Base-by-base conservation (phyloP, 2,888 invertebrate species). In the Protonemura montana region DNA sequence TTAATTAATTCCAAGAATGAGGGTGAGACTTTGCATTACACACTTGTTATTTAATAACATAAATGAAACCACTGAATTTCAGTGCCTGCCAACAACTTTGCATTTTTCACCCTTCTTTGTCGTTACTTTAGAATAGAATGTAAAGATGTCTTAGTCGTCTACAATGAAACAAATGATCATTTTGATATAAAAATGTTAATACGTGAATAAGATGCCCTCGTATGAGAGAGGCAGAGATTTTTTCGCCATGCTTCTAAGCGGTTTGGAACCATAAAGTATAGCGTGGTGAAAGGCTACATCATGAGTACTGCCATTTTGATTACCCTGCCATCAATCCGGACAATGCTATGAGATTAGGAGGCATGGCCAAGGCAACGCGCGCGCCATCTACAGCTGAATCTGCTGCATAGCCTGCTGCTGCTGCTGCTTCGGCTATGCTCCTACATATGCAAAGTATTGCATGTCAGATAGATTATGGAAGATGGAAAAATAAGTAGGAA, bases 211-310 rank as follows among this genome's bases (percentile, higher is more conserved):
- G 21, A 59, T 10, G 59, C 21, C n/a, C n/a, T n/a, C n/a, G 21
- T 2, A 21, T 59, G 59, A 59, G 3, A 1, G 21, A 1, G 59
- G 59, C 16, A 7, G 16, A 59, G 78, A 26, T 78, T 78, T 78
- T 35, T 83, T 83, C 41, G 13, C 82, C 28, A n/a, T 21, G 82
- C 42, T n/a, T 83, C 35, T 35, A 59, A 25, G 41, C 16, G 42
- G 41, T 35, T 41, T 41, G 82, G 59, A 35, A 35, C 35, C 59
- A 59, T 30, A 83, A 35, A 83, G 25, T 30, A 41, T 42, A 26
- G 35, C 41, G 42, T 83, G 82, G 82, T 83, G 82, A 83, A 83
- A 41, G 82, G 82, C 30, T 83, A 83, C 82, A 41, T 41, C 30
- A 41, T 41, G 42, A 83, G 41, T 30, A 25, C 82, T 83, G 82